Evolutionary conservation across 2,797 vertebrate genomes (phyloP).

Genomic region (Sarcophilus harrisii): DNA sequence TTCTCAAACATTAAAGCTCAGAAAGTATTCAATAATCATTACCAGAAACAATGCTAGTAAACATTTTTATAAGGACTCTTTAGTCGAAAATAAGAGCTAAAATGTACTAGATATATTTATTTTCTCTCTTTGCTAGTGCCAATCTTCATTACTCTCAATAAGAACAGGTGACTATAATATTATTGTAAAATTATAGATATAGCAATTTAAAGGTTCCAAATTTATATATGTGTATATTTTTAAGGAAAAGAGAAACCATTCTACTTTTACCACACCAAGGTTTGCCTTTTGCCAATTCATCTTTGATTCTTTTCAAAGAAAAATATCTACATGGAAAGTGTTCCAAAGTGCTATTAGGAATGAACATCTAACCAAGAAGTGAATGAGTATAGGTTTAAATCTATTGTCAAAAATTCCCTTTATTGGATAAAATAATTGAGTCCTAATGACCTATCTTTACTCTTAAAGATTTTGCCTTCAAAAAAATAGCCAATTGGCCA

Average conservation of each 20-base stretch:
- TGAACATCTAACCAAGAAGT: neutral
- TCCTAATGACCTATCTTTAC: neutral
- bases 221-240: neutral
- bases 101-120: conserved; percentile 37
- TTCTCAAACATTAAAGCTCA: conserved; percentile 41
- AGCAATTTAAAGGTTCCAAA: conserved; percentile 16
- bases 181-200: conserved; percentile 21
- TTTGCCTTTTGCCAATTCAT: neutral
- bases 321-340: neutral
- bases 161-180: conserved; percentile 46
- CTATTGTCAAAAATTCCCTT: neutral
- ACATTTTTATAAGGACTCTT: conserved; percentile 47
- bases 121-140: neutral
- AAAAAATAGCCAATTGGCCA: neutral
- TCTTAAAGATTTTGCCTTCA: neutral
- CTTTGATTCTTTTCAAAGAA: neutral
- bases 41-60: conserved; percentile 50
- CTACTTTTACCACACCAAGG: neutral
- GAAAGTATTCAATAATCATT: neutral
- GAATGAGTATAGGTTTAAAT: conserved; percentile 1
- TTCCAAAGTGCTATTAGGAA: neutral
- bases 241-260: neutral
- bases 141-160: conserved; percentile 38
- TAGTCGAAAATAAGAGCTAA: conserved; percentile 57
- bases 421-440: neutral